These are phyloP conservation scores for Autographa gamma DNA, from an alignment of 2,888 invertebrate genomes.

Conservation along the genomic window DNA sequence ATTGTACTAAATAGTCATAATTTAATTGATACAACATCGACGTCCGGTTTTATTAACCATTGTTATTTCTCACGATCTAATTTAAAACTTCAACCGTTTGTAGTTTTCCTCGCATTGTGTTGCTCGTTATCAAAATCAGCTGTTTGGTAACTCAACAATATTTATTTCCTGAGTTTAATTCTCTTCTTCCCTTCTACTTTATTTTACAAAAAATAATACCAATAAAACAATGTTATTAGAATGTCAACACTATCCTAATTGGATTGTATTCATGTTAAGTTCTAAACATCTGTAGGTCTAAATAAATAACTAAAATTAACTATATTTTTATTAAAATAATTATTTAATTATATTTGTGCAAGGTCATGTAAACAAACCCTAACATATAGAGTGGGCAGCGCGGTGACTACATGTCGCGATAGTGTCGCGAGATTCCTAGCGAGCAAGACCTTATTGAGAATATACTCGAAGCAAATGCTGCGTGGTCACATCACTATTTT, in stretches of 20 bases:
- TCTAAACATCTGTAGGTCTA: too few species aligned
- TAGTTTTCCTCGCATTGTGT: not conserved
- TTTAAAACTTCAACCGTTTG: not conserved
- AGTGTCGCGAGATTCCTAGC: constrained; percentile 72
- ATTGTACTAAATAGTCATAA: not conserved
- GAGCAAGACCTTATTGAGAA: constrained; percentile 76
- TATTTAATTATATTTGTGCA: not conserved
- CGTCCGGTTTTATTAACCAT: constrained; percentile 12
- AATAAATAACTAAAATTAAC: not conserved
- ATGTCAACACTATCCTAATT: too few species aligned
- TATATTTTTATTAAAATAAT: not conserved
- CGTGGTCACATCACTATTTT: constrained; percentile 58
- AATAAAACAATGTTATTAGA: too few species aligned
- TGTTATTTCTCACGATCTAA: not conserved
- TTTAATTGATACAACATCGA: not conserved
- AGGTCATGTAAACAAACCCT: constrained; percentile 57
- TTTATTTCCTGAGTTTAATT: not conserved
- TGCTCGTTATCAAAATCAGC: not conserved
- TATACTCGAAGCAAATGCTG: constrained; percentile 63
- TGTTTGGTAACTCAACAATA: not conserved
- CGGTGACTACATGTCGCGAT: constrained; percentile 75
- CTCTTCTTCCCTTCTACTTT: not conserved
- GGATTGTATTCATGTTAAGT: too few species aligned
- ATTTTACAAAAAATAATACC: not conserved
- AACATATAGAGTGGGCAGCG: constrained; percentile 71